Evolutionary conservation across 2,888 invertebrate species (phyloP).

Genomic region (Unio pictorum): DNA sequence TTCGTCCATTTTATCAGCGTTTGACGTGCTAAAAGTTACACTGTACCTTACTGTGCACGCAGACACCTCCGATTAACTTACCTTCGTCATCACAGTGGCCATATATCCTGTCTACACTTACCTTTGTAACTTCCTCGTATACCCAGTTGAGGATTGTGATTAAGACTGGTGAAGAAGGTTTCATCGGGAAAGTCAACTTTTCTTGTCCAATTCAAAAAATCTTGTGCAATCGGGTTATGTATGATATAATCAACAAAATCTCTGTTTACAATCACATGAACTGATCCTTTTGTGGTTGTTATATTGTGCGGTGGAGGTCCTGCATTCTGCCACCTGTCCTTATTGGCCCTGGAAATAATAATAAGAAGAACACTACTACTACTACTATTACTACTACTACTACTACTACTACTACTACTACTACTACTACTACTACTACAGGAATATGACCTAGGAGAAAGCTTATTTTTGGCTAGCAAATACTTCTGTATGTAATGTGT

Average conservation of each 20-base stretch:
- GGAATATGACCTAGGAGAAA: no score
- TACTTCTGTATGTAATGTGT: no score
- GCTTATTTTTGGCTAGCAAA: no score
- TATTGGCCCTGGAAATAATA: slow-evolving; percentile 11
- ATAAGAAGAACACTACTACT: not conserved
- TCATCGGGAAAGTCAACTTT: slow-evolving; percentile 60
- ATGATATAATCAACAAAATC: slow-evolving; percentile 57
- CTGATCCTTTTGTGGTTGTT: slow-evolving; percentile 47
- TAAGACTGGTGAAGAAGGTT: slow-evolving; percentile 59
- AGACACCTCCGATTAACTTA: no score
- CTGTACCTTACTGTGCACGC: no score
- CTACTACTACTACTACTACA: no score
- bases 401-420: no score
- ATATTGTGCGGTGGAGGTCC: slow-evolving; percentile 33
- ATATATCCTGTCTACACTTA: slow-evolving; percentile 9
- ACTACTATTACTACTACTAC: no score
- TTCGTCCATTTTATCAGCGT: no score
- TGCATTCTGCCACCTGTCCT: slow-evolving; percentile 19
- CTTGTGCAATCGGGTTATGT: slow-evolving; percentile 40
- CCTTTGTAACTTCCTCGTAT: slow-evolving; percentile 60
- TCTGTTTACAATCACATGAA: slow-evolving; percentile 51
- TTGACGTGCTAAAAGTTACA: no score
- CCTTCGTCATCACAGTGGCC: no score
- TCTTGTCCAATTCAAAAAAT: slow-evolving; percentile 54
- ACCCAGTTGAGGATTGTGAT: slow-evolving; percentile 52